Evolutionary conservation across 2,797 vertebrate species (phyloP).

Genomic region (Hemitrygon akajei): DNA sequence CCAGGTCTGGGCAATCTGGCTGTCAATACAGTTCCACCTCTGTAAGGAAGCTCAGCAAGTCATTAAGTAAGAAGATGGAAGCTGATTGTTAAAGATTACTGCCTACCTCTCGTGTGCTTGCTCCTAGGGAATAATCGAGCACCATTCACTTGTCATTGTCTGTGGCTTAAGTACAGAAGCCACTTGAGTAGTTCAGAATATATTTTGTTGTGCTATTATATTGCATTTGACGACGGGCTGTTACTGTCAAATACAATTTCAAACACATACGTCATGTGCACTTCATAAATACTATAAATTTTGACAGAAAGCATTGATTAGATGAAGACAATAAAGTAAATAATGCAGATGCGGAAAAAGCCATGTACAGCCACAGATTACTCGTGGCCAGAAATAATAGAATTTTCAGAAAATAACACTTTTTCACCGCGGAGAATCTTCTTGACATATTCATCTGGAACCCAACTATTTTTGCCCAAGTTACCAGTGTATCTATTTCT

Average conservation of each 20-base stretch:
- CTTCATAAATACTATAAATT: slow-evolving; percentile 9
- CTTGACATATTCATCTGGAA: no score
- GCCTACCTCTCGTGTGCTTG: background rate
- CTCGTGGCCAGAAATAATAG: background rate
- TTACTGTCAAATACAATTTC: background rate
- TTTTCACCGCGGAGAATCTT: background rate
- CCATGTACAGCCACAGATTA: background rate
- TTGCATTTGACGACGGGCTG: background rate
- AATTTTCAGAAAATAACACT: background rate
- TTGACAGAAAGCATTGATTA: background rate
- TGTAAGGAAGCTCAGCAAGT: background rate
- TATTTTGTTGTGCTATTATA: background rate
- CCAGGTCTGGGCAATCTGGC: no score
- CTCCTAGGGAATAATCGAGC: background rate
- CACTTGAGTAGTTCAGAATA: background rate
- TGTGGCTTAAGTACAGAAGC: background rate
- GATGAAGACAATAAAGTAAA: background rate
- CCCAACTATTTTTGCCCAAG: no score
- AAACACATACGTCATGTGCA: background rate
- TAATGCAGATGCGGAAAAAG: background rate
- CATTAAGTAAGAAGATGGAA: background rate
- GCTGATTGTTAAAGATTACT: background rate
- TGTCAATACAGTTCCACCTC: background rate
- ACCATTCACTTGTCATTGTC: background rate
- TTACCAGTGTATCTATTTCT: no score